Evolutionary conservation across 2,797 vertebrate genomes (phyloP).

Genomic region (Argyrosomus regius): DNA sequence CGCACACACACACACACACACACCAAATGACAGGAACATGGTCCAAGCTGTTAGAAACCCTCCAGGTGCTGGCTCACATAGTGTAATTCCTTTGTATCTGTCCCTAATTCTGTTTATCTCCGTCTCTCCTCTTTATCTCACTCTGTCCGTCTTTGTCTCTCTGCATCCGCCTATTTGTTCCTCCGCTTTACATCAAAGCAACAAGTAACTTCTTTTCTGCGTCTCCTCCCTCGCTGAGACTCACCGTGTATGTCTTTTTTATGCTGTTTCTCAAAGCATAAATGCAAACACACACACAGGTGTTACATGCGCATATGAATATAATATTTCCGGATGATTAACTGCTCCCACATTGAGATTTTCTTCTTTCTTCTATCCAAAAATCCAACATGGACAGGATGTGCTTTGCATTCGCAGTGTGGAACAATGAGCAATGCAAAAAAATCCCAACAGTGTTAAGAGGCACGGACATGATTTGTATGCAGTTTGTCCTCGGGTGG

Average conservation of each 20-base stretch:
- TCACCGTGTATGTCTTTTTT: conserved; percentile 2
- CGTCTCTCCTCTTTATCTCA: conserved; percentile 36
- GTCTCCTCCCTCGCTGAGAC: background rate
- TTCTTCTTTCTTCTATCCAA: conserved; percentile 35
- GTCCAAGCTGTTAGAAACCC: conserved; percentile 57
- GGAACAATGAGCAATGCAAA: conserved; percentile 23
- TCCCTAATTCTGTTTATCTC: conserved; percentile 50
- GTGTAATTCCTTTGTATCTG: conserved; percentile 51
- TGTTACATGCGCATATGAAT: conserved; percentile 20
- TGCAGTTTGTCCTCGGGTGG: conserved; percentile 54
- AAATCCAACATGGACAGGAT: conserved; percentile 45
- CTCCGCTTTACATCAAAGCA: conserved; percentile 43
- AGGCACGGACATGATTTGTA: conserved; percentile 40
- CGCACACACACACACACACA: conserved; percentile 29
- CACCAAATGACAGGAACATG: conserved; percentile 51
- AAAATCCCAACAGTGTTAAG: conserved; percentile 46
- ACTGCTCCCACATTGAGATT: conserved; percentile 43
- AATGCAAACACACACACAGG: conserved; percentile 31
- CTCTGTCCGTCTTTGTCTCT: conserved; percentile 39
- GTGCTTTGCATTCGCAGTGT: conserved; percentile 56
- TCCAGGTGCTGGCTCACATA: conserved; percentile 60
- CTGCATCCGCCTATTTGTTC: conserved; percentile 19
- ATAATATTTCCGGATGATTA: conserved; percentile 52
- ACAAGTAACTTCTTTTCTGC: conserved; percentile 27
- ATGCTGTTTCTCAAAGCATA: conserved; percentile 26